These are phyloP conservation scores for Isoperla grammatica DNA, from an alignment of 2,888 invertebrate species.

Conservation along the genomic window DNA sequence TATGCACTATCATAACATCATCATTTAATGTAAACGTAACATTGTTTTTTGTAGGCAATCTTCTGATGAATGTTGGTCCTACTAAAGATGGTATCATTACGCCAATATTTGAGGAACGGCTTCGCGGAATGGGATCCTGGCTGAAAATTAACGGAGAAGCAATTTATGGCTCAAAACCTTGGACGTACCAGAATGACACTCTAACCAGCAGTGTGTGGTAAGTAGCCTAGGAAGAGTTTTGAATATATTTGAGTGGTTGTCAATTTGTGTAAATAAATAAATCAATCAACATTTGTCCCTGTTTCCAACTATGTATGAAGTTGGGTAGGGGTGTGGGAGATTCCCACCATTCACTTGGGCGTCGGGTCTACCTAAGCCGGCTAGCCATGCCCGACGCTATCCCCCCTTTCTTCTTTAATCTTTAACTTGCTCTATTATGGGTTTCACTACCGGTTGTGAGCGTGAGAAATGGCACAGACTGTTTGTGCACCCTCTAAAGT, in stretches of 20 bases:
- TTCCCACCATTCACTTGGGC: too few species aligned
- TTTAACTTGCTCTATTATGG: not conserved
- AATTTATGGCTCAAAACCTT: slow-evolving; percentile 72
- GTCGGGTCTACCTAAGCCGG: too few species aligned
- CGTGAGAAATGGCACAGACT: too few species aligned
- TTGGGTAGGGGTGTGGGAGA: too few species aligned
- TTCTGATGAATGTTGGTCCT: slow-evolving; percentile 81
- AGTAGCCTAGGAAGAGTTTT: slow-evolving; percentile 44
- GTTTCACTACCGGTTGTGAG: too few species aligned
- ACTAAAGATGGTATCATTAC: slow-evolving; percentile 81
- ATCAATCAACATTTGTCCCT: too few species aligned
- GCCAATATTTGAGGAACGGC: slow-evolving; percentile 81
- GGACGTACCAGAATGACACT: slow-evolving; percentile 78
- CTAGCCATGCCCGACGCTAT: too few species aligned
- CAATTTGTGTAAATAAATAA: too few species aligned
- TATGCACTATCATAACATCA: too few species aligned
- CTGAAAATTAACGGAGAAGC: slow-evolving; percentile 79
- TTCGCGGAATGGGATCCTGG: slow-evolving; percentile 74
- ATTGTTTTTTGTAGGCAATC: slow-evolving; percentile 53
- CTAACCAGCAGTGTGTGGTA: slow-evolving; percentile 69
- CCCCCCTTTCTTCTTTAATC: not conserved
- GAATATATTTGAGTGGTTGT: slow-evolving; percentile 31
- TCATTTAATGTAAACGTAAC: too few species aligned
- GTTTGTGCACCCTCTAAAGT: too few species aligned
- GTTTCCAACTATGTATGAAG: too few species aligned